phyloP scores from a whole-genome alignment of 2,797 vertebrate genomes.

The Gobio occitaniae region DNA sequence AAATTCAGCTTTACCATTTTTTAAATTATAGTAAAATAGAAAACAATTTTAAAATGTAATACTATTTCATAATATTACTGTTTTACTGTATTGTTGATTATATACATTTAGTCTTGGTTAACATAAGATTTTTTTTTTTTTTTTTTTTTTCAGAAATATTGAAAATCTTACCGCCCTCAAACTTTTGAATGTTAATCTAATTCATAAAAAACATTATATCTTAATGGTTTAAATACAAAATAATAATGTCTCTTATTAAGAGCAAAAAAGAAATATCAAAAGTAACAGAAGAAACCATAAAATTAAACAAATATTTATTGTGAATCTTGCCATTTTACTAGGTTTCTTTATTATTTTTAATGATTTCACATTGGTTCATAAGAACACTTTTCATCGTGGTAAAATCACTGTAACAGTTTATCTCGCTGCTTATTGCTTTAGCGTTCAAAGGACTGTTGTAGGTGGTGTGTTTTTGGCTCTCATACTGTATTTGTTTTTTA shows the following conservation, averaged over 20 bases:
- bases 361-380: not conserved
- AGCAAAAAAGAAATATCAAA: not conserved
- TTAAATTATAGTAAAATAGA: too few species aligned
- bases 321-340: not conserved
- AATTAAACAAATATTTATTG: not conserved
- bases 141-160: not conserved
- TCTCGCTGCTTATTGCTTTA: conserved; percentile 1
- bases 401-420: not conserved
- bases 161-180: too few species aligned
- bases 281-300: not conserved
- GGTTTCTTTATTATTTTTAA: too few species aligned
- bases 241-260: not conserved
- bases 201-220: not conserved
- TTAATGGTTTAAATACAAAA: not conserved
- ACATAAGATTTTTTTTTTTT: not conserved
- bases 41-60: not conserved
- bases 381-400: conserved; percentile 1
- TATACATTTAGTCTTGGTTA: not conserved
- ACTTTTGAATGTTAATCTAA: not conserved
- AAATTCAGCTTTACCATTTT: too few species aligned
- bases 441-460: not conserved
- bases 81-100: not conserved
- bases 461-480: not conserved
- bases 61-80: not conserved
- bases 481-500: not conserved